Evolutionary conservation across 2,888 invertebrate species (phyloP).

Genomic region (Agrypnus murinus): DNA sequence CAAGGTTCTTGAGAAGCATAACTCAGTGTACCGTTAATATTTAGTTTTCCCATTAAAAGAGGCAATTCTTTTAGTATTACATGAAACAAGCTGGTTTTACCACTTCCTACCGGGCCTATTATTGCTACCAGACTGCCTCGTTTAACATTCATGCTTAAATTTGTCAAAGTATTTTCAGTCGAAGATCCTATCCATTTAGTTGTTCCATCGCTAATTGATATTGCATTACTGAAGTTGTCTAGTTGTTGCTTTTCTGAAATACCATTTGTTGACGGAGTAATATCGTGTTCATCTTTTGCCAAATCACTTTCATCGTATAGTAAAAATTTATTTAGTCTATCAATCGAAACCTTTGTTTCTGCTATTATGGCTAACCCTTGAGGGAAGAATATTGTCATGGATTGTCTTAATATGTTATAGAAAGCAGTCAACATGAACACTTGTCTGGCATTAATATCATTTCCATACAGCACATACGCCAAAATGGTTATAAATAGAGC

Average conservation of each 20-base stretch:
- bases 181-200: slow-evolving; percentile 73
- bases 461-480: slow-evolving; percentile 76
- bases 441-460: slow-evolving; percentile 79
- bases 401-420: slow-evolving; percentile 82
- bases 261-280: neutral
- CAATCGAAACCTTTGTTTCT: slow-evolving; percentile 78
- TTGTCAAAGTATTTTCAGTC: slow-evolving; percentile 70
- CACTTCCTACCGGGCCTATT: slow-evolving; percentile 83
- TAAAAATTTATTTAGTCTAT: slow-evolving; percentile 76
- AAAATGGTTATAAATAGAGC: slow-evolving; percentile 82
- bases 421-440: slow-evolving; percentile 84
- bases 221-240: slow-evolving; percentile 6
- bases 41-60: slow-evolving; percentile 75
- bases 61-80: slow-evolving; percentile 84
- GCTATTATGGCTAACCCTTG: slow-evolving; percentile 79
- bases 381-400: slow-evolving; percentile 84
- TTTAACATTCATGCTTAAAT: slow-evolving; percentile 71
- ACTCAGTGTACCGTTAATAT: slow-evolving; percentile 78
- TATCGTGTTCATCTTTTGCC: slow-evolving; percentile 56
- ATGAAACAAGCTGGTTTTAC: slow-evolving; percentile 78
- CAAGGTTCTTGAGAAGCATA: slow-evolving; percentile 91
- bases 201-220: slow-evolving; percentile 71
- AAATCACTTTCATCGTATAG: slow-evolving; percentile 74
- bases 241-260: neutral
- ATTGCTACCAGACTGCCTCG: slow-evolving; percentile 73